Conservation (phyloP, 1,140 invertebrate species). For the Zaprionus africanus region DNA sequence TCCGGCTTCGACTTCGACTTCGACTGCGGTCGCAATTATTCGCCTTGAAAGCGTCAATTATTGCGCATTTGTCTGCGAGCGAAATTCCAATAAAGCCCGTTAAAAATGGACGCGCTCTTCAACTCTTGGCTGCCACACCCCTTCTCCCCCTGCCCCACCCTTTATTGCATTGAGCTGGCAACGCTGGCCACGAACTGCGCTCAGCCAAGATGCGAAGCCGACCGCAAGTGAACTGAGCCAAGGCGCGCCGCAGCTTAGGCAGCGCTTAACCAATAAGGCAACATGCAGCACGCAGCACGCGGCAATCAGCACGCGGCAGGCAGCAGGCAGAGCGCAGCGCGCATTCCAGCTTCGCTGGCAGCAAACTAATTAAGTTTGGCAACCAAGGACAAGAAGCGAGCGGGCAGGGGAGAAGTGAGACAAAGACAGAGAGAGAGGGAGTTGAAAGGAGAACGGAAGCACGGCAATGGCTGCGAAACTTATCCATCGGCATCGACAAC, state of each 20-base stretch:
- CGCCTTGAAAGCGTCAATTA: constrained; percentile 8
- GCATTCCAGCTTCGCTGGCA: constrained; percentile 39
- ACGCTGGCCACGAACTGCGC: neutral
- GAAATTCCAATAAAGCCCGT: constrained; percentile 39
- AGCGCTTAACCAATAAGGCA: constrained; percentile 53
- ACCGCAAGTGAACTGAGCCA: constrained; percentile 44
- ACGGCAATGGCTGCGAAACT: neutral
- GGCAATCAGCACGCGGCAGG: neutral
- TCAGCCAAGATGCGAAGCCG: neutral
- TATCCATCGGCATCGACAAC: neutral
- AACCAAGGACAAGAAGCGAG: constrained; percentile 52
- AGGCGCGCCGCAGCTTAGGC: constrained; percentile 47
- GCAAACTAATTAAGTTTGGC: constrained; percentile 73
- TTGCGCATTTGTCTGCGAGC: constrained; percentile 40
- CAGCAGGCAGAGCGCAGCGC: constrained; percentile 38
- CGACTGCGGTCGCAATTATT: neutral
- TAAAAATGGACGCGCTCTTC: constrained; percentile 3
- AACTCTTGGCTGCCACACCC: neutral
- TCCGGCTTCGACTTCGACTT: neutral
- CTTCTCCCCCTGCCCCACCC: neutral
- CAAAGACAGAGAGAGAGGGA: neutral
- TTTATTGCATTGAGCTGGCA: neutral
- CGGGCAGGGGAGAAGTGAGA: neutral
- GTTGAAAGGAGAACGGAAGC: neutral
- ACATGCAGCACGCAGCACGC: constrained; percentile 1